phyloP scores from a whole-genome alignment of 2,888 invertebrate genomes.

The Ellobium chinense region DNA sequence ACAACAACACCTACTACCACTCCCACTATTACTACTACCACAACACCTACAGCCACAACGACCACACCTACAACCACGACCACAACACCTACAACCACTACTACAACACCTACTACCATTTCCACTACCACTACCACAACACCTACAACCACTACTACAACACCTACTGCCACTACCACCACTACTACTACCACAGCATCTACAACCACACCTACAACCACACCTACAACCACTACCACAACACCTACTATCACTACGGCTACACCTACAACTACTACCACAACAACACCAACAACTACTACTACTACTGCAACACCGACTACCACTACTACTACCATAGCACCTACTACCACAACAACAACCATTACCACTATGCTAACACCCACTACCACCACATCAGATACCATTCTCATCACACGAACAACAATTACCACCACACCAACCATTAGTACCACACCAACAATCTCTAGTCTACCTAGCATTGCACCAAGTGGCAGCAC shows the following conservation, averaged over 20 bases:
- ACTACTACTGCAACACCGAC: background rate
- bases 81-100: background rate
- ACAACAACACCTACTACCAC: background rate
- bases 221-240: background rate
- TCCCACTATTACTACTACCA: background rate
- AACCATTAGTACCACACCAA: background rate
- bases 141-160: background rate
- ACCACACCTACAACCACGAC: background rate
- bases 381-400: slow-evolving; percentile 1
- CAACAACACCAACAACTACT: background rate
- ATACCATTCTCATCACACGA: slow-evolving; percentile 5
- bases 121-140: too few species aligned
- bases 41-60: background rate
- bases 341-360: background rate
- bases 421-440: background rate
- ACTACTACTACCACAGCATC: background rate
- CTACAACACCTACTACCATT: background rate
- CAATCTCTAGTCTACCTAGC: background rate
- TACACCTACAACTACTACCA: background rate
- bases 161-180: background rate
- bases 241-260: background rate
- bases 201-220: background rate
- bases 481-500: too few species aligned
- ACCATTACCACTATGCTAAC: background rate
- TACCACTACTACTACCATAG: background rate